Evolutionary conservation across 2,888 invertebrate genomes (phyloP).

Genomic region (Cephonodes hylas): DNA sequence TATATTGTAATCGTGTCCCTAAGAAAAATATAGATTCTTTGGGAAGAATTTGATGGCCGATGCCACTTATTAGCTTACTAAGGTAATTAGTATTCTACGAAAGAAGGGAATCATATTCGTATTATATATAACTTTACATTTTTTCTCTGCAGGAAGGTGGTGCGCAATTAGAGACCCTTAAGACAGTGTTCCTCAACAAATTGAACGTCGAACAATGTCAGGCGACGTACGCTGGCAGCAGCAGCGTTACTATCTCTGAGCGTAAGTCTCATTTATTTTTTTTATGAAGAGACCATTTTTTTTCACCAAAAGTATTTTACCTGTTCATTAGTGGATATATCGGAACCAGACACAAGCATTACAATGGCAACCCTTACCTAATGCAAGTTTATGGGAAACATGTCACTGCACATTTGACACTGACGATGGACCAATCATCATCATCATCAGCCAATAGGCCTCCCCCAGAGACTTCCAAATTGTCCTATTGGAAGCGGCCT

Average conservation of each 20-base stretch:
- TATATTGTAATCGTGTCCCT: no score
- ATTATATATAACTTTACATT: background rate
- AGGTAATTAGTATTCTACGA: background rate
- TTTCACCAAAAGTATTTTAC: no score
- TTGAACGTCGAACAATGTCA: conserved; percentile 38
- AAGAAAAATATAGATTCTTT: no score
- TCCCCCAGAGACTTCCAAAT: no score
- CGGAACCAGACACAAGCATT: no score
- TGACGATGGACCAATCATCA: no score
- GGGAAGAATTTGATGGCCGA: no score
- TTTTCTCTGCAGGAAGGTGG: conserved; percentile 34
- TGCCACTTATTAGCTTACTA: no score
- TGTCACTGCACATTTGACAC: background rate
- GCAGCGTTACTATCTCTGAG: conserved; percentile 37
- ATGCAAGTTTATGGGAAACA: background rate
- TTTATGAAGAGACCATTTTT: background rate
- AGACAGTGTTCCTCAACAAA: conserved; percentile 42
- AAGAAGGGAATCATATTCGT: background rate
- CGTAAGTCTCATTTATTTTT: conserved; percentile 37
- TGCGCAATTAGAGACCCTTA: conserved; percentile 40
- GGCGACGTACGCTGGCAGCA: conserved; percentile 22
- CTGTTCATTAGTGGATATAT: no score
- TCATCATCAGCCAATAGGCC: no score
- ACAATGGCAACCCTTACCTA: no score
- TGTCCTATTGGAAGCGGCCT: no score